Evolutionary conservation across 2,888 invertebrate genomes (phyloP), one percentile per base, ranked within the genome.

Genomic region (Geophilus truncorum): DNA sequence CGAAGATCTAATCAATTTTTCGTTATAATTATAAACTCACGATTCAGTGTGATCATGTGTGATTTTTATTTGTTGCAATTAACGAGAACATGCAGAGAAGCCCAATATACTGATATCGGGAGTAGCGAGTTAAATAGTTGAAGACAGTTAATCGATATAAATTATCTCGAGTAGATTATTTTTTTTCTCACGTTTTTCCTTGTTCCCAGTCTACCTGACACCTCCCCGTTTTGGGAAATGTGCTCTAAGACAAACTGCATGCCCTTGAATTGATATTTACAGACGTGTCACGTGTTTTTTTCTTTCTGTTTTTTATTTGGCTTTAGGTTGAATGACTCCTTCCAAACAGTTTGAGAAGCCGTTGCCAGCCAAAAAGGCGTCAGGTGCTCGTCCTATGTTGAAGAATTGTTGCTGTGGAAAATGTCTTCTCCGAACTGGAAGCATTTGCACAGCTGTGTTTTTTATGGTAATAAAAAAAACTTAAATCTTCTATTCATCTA

Each of bases 321-420:
- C 51, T 51, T 51, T 18, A 51, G 51, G 51, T 51, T 51, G 51
- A 51, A 51, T 51, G 51, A 51, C 51, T 51, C 51, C 51, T 51
- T 51, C 51, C 76, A 75, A 75, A 75, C 28, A 75, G 1, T 75
- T 75, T 25, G 76, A 75, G 28, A 75, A 28, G 28, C 76, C 76
- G 76, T 75, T 75, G 75, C 75, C 75, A 75, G 32, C 75, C 32
- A 32, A 32, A 32, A 75, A 32, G 28, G 32, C 15, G 25, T 75
- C 75, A 75, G 30, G 75, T 28, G 75, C 30, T 28, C 75, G 32
- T 32, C 32, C 77, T 21, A 36, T 77, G 36, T 21, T 77, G 34
- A 77, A 23, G 34, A 77, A 32, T 32, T 77, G 77, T 36, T 77
- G 77, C 77, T 77, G 77, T 36, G 77, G 77, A n/a, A 77, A 36